Evolutionary conservation across 2,113 vertebrate species (phyloP).

Genomic region (Campylorhamphus procurvoides): DNA sequence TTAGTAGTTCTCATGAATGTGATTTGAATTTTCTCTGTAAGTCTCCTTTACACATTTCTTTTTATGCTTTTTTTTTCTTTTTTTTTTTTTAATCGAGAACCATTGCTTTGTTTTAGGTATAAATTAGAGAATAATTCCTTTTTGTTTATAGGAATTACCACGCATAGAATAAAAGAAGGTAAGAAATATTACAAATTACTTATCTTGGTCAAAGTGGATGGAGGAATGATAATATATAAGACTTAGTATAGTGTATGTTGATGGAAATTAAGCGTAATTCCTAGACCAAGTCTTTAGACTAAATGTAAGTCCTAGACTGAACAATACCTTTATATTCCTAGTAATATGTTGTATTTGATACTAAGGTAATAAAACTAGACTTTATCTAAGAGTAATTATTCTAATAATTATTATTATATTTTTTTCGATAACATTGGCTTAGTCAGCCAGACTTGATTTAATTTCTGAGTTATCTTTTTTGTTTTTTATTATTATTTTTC

Average conservation of each 20-base stretch:
- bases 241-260: not conserved
- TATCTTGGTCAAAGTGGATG: not conserved
- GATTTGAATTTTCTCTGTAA: not conserved
- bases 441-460: not conserved
- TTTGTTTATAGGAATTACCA: not conserved
- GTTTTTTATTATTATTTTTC: not conserved
- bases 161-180: not conserved
- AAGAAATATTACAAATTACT: not conserved
- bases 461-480: not conserved
- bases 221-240: not conserved
- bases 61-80: not conserved
- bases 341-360: not conserved
- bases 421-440: not conserved
- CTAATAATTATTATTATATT: not conserved
- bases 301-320: not conserved
- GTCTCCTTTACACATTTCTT: rapidly evolving
- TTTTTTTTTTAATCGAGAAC: not conserved
- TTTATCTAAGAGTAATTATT: not conserved
- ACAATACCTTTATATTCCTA: not conserved
- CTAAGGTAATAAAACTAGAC: not conserved
- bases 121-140: not conserved
- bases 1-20: not conserved
- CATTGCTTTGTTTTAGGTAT: not conserved
- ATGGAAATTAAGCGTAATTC: not conserved
- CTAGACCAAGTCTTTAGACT: not conserved